Percentiles rank a stretch among this genome's conserved stretches.
phyloP scores from a whole-genome alignment of 1,140 invertebrate species.

The Drosophila pandora region DNA sequence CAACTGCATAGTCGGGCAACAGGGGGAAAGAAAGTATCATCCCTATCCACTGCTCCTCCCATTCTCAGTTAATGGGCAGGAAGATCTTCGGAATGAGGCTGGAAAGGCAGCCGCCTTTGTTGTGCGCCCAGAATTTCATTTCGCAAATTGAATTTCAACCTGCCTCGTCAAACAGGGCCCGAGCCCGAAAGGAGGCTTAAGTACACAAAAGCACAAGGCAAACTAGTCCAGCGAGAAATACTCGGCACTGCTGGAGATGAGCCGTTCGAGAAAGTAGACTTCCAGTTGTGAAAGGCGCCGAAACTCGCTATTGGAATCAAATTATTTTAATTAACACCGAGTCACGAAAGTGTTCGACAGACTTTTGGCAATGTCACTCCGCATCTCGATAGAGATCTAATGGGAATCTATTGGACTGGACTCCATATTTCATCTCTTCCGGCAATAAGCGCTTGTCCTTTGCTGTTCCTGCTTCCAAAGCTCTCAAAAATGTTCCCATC shows the following conservation, averaged over 20 bases:
- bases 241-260: slow-evolving; percentile 10
- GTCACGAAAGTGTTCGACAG: neutral
- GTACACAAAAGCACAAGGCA: slow-evolving; percentile 54
- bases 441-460: neutral
- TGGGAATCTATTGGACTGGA: neutral
- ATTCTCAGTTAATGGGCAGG: slow-evolving; percentile 78
- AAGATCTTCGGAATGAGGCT: slow-evolving; percentile 55
- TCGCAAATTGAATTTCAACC: slow-evolving; percentile 75
- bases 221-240: slow-evolving; percentile 53
- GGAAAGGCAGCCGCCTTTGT: slow-evolving; percentile 29
- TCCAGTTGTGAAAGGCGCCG: slow-evolving; percentile 2
- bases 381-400: neutral
- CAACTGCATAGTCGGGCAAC: slow-evolving; percentile 57
- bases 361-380: no score
- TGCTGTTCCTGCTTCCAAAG: no score
- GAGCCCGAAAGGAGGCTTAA: slow-evolving; percentile 58
- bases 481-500: slow-evolving; percentile 5
- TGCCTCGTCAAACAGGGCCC: slow-evolving; percentile 59
- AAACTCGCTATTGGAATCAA: slow-evolving; percentile 1
- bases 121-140: slow-evolving; percentile 64
- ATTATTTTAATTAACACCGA: neutral
- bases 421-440: no score
- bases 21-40: slow-evolving; percentile 47
- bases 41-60: slow-evolving; percentile 25
- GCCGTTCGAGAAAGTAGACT: slow-evolving; percentile 17